Percentiles rank a stretch among this genome's conserved stretches.
phyloP scores from a whole-genome alignment of 2,888 invertebrate species.

The Eilema caniola region DNA sequence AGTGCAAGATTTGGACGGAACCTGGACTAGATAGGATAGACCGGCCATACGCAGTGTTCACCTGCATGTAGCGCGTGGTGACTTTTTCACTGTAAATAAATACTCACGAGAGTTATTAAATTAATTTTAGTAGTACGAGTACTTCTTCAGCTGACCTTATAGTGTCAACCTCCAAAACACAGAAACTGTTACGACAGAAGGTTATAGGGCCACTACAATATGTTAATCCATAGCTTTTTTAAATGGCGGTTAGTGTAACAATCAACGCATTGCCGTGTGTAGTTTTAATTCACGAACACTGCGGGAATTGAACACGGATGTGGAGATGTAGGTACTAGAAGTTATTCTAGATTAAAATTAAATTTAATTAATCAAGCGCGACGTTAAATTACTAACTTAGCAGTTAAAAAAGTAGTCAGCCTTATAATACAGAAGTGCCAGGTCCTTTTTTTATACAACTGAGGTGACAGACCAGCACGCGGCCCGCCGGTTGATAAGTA shows the following conservation, averaged over 20 bases:
- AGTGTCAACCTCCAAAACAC: not conserved
- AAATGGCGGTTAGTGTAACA: conserved; percentile 35
- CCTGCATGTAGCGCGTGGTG: too few relatives aligned
- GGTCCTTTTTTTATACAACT: too few relatives aligned
- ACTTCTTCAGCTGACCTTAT: conserved; percentile 1
- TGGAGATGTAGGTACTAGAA: conserved; percentile 34
- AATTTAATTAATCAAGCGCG: not conserved
- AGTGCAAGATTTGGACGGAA: too few relatives aligned
- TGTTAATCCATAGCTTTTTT: conserved; percentile 5
- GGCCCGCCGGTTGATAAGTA: too few relatives aligned
- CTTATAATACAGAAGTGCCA: too few relatives aligned
- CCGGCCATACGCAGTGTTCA: too few relatives aligned
- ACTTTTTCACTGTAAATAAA: too few relatives aligned
- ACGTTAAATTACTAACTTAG: not conserved
- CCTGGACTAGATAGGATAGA: too few relatives aligned
- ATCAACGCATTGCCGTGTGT: conserved; percentile 29
- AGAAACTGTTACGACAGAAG: not conserved
- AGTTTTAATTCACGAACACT: conserved; percentile 31
- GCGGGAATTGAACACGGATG: conserved; percentile 16
- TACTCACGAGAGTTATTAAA: too few relatives aligned
- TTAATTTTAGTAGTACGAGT: too few relatives aligned
- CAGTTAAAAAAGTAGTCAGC: too few relatives aligned
- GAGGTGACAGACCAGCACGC: too few relatives aligned
- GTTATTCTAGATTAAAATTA: not conserved
- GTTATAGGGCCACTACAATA: not conserved